Conservation (phyloP, 2,113 vertebrate species). For the Pangasianodon hypophthalmus region DNA sequence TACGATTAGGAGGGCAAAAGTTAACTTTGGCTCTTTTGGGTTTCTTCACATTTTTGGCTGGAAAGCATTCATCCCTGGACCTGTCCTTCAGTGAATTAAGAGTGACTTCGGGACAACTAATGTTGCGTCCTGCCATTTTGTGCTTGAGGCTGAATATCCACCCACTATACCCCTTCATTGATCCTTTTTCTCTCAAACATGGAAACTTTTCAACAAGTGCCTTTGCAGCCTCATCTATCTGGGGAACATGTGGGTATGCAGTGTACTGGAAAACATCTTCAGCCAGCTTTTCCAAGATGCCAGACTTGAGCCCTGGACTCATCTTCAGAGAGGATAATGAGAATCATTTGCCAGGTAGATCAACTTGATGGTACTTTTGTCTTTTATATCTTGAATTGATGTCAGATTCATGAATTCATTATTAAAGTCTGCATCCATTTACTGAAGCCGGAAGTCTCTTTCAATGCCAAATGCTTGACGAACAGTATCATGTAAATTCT, state of each 20-base stretch:
- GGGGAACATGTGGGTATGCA: too few relatives aligned
- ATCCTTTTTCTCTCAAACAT: too few relatives aligned
- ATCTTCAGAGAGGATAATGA: too few relatives aligned
- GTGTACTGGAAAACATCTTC: background rate
- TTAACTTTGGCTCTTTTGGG: too few relatives aligned
- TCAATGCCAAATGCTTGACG: background rate
- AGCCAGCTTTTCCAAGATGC: background rate
- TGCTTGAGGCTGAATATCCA: conserved; percentile 27
- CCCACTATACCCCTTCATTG: background rate
- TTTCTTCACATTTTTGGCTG: background rate
- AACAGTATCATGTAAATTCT: background rate
- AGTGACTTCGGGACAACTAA: conserved; percentile 28
- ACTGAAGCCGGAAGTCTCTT: background rate
- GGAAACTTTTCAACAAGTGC: too few relatives aligned
- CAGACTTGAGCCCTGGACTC: background rate
- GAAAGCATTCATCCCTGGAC: conserved; percentile 21
- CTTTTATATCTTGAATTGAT: background rate
- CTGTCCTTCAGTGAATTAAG: conserved; percentile 33
- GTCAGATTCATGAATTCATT: background rate
- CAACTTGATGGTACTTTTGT: background rate
- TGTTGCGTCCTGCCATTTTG: conserved; percentile 23
- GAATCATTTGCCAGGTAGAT: background rate
- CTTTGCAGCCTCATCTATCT: too few relatives aligned
- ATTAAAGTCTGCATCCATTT: background rate
- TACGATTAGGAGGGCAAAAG: conserved; percentile 29